Percentiles rank a stretch among this genome's conserved stretches.
Evolutionary conservation across 1,140 invertebrate species (phyloP).

Genomic region (Ceratitis capitata): DNA sequence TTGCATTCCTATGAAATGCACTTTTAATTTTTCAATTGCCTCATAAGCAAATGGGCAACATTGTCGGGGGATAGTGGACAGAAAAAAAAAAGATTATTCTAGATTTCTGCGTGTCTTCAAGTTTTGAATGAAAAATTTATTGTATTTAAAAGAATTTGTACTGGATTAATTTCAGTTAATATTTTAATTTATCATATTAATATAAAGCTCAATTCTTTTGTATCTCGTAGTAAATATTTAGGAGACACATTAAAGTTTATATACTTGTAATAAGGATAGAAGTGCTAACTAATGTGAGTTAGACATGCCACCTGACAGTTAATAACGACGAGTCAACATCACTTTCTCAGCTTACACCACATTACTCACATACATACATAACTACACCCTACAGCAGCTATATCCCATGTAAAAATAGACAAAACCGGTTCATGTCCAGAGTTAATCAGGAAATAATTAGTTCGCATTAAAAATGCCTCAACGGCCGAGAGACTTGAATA

Average conservation of each 20-base stretch:
- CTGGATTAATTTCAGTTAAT: no score
- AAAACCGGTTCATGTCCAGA: constrained; percentile 9
- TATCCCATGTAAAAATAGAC: not conserved
- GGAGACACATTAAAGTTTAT: no score
- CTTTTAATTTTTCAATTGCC: not conserved
- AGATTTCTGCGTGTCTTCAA: no score
- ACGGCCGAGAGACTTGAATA: not conserved
- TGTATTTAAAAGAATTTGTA: no score
- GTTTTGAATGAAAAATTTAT: no score
- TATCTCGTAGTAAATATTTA: no score
- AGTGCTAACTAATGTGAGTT: not conserved
- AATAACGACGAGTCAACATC: not conserved
- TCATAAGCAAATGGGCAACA: no score
- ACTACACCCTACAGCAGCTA: not conserved
- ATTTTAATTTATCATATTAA: no score
- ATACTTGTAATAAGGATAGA: no score
- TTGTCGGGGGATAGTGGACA: no score
- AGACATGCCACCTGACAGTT: constrained; percentile 2
- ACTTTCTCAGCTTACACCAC: not conserved
- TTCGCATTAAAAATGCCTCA: constrained; percentile 23
- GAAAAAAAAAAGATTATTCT: no score
- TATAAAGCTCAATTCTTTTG: no score
- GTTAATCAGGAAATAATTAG: constrained; percentile 39
- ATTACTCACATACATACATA: not conserved
- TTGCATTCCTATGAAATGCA: not conserved